Evolutionary conservation across 2,888 invertebrate genomes (phyloP), one percentile per base, ranked within the genome.

Genomic region (Camptogramma bilineatum): DNA sequence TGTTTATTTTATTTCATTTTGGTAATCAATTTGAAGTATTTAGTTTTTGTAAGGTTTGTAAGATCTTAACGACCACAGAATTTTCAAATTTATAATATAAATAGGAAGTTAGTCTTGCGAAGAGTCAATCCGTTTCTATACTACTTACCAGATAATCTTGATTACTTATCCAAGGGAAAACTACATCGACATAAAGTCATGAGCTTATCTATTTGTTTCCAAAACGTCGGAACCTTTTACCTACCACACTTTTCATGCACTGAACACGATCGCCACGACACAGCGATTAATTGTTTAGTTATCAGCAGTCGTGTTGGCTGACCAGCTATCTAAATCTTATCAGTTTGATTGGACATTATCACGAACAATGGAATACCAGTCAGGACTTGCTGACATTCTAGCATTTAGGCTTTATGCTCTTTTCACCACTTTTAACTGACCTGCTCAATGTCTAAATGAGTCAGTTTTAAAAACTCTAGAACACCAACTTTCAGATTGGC

Each of bases 321-420:
- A 55, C 51, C 4, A 18, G 42, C 48, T 50, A 50, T 46, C 39
- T 52, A 24, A 68, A 70, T 73, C 51, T 60, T 80, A 81, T 81
- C 81, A 52, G 73, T 68, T 64, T 68, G 73, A 79, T 80, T 77
- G 74, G 69, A 77, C 75, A 69, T 69, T 66, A 73, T 73, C 73
- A 69, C 64, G 56, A 66, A 69, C 73, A 71, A 74, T 72, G 52
- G 66, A 62, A 24, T 54, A 55, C 66, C 10, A 47, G 68, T 71
- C 63, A 66, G 42, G 64, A 58, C 69, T 60, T 55, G 70, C 58
- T 69, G 69, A 64, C 69, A 68, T 69, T 73, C 64, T 34, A 65
- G 3, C 24, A 17, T n/a, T n/a, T 46, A 16, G 39, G 60, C 52
- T 47, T 52, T 60, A 24, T 34, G 18, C 17, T 39, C 16, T 60